Conservation (phyloP, 2,113 vertebrate genomes). For the Pantherophis guttatus region DNA sequence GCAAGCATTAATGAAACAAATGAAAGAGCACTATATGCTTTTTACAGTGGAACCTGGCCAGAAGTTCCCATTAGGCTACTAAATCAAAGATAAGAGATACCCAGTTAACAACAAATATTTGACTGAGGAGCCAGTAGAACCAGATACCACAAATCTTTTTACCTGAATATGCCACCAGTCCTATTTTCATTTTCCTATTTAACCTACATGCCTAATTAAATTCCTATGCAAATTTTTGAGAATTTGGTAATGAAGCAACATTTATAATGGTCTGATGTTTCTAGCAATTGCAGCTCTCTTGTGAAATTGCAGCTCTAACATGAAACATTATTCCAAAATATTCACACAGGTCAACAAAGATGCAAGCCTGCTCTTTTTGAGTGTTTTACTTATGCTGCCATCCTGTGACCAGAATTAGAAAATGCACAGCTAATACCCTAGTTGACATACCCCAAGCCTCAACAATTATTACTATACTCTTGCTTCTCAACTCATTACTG, state of each 20-base stretch:
- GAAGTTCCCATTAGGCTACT: not conserved
- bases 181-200: not conserved
- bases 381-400: constrained; percentile 78
- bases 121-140: not conserved
- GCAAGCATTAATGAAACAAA: not conserved
- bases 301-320: not conserved
- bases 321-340: constrained; percentile 11
- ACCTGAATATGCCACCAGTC: not conserved
- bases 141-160: constrained; percentile 1
- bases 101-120: not conserved
- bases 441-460: constrained; percentile 15
- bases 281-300: not conserved
- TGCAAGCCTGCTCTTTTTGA: not conserved
- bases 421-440: constrained; percentile 60
- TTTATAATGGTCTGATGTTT: not conserved
- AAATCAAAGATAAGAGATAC: not conserved
- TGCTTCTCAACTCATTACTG: not conserved
- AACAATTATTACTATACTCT: constrained; percentile 1
- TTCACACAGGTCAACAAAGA: constrained; percentile 16
- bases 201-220: not conserved
- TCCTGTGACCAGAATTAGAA: constrained; percentile 71
- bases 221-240: not conserved
- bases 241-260: not conserved
- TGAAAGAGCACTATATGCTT: not conserved
- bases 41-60: not conserved